phyloP scores from a whole-genome alignment of 2,113 vertebrate species.

The Pteropus alecto region DNA sequence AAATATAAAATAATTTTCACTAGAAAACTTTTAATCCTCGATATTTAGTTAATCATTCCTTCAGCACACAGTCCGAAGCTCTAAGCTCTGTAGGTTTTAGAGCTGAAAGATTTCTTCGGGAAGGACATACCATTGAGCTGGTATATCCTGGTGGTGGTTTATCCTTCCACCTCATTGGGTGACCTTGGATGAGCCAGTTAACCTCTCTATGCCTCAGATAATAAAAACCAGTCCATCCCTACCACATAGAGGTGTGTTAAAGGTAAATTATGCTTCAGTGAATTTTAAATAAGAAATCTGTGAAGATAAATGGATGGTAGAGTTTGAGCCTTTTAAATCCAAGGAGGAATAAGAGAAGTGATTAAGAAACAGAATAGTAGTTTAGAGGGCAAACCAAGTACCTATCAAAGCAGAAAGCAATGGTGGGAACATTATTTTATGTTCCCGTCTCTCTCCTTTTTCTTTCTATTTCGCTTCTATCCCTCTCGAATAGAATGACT shows the following conservation, averaged over 20 bases:
- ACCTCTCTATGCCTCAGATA: conserved; percentile 4
- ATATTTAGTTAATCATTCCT: background rate
- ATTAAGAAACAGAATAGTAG: background rate
- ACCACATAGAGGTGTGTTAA: background rate
- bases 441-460: background rate
- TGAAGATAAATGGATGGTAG: conserved; percentile 44
- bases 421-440: background rate
- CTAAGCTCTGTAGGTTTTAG: background rate
- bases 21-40: background rate
- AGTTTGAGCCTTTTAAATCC: conserved; percentile 32
- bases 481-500: background rate
- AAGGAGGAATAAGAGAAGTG: conserved; percentile 12
- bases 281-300: conserved; percentile 60
- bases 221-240: conserved; percentile 1
- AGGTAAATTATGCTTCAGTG: conserved; percentile 47
- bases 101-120: background rate
- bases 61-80: background rate
- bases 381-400: background rate
- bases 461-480: background rate
- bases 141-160: background rate
- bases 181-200: conserved; percentile 38
- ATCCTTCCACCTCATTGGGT: background rate
- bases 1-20: background rate
- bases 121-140: background rate
- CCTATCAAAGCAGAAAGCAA: background rate